These are phyloP conservation scores for Ailuropoda melanoleuca DNA, from an alignment of 2,113 vertebrate genomes.

Conservation along the genomic window DNA sequence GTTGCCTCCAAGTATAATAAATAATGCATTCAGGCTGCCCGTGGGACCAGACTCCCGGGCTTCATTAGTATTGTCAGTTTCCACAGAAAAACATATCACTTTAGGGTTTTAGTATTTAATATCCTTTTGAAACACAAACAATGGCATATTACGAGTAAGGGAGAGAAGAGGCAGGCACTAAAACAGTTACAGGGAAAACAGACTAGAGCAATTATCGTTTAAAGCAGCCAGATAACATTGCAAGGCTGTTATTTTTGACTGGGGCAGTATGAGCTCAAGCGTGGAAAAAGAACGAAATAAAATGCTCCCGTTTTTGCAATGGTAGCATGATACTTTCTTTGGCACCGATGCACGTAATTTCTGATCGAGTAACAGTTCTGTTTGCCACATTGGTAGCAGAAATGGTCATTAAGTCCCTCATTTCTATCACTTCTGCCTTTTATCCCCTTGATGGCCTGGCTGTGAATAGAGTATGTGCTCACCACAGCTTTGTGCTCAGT, in stretches of 20 bases:
- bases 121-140: not conserved
- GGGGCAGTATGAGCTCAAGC: not conserved
- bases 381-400: constrained; percentile 20
- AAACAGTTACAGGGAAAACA: constrained; percentile 48
- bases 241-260: not conserved
- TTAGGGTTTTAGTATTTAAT: not conserved
- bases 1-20: not conserved
- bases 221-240: not conserved
- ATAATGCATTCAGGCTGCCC: not conserved
- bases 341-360: not conserved
- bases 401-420: not conserved
- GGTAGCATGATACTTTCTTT: not conserved
- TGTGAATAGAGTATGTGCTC: not conserved
- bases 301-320: not conserved
- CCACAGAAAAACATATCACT: constrained; percentile 19
- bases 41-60: not conserved
- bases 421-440: constrained; percentile 19
- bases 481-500: not conserved
- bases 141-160: not conserved
- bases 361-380: not conserved
- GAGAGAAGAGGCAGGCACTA: not conserved
- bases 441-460: not conserved
- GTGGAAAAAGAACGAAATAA: not conserved
- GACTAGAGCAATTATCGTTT: not conserved
- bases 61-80: not conserved